Base-by-base conservation (phyloP, 2,888 invertebrate genomes). In the Pandemis cinnamomeana region DNA sequence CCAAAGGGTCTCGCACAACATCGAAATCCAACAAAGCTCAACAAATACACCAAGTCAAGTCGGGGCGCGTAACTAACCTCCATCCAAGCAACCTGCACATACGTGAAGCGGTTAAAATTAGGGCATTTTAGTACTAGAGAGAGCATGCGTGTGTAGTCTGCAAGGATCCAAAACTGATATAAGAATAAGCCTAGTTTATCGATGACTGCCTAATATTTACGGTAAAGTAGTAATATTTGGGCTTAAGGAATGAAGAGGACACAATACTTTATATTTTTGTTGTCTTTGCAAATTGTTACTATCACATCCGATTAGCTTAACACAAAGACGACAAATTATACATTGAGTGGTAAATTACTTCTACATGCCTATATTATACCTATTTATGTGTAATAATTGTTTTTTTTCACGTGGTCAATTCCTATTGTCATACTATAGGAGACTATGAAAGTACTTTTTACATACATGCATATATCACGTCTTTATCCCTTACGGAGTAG, bases 81-180 rank as follows among this genome's bases (percentile, higher is more conserved):
- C 88, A 94, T 95, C 95, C 95, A 95, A 92, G 95, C 95, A 90
- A 95, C 95, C 95, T 95, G 95, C 90, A 82, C 85, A 88, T 86
- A 87, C 72, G 80, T 86, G 85, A 89, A 92, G 89, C 82, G 81
- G 80, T 86, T 88, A 81, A 86, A 77, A 63, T 77, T 73, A 46
- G 48, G 55, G 55, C 20, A 42, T 46, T 63, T 75, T 41, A 27
- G 10, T 58, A 71, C 75, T 71, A 73, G 36, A 61, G 62, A 11
- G 11, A 58, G 67, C 70, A 76, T 68, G 69, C 72, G 55, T 6
- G 20, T 20, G n/a, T 15, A 11, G 13, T 15, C 55, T 55, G 15
- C 20, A 15, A 7, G 7, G 20, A 20, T 8, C 4, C 15, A 8
- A 51, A 51, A 55, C 7, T 20, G 20, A 55, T 20, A 55, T 7